Evolutionary conservation across 2,113 vertebrate species (phyloP).

Genomic region (Sphaerodactylus townsendi): DNA sequence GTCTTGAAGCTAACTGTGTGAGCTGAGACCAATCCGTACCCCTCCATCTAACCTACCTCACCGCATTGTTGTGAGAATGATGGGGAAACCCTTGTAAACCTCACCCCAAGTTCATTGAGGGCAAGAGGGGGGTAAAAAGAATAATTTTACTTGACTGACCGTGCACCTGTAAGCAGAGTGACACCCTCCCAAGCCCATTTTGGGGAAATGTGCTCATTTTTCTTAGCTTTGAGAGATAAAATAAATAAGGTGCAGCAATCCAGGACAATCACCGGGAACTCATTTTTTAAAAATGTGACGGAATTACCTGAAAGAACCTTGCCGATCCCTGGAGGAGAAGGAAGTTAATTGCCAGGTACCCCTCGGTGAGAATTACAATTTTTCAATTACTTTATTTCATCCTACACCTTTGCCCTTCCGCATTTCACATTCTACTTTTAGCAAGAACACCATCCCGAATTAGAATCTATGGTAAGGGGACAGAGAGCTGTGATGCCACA

Average conservation of each 20-base stretch:
- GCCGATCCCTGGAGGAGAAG: slow-evolving; percentile 5
- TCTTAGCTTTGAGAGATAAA: slow-evolving; percentile 54
- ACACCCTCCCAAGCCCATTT: no score
- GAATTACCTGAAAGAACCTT: not conserved
- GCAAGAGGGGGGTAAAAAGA: no score
- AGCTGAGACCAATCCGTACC: no score
- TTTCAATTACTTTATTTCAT: slow-evolving; percentile 29
- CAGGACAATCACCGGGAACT: slow-evolving; percentile 45
- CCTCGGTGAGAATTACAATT: slow-evolving; percentile 24
- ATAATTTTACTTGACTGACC: no score
- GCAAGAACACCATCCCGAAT: rapidly evolving
- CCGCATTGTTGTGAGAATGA: no score
- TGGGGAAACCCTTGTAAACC: no score
- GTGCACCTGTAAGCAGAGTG: no score
- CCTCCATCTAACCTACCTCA: no score
- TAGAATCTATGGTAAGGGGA: not conserved
- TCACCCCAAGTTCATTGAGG: no score
- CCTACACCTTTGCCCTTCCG: not conserved
- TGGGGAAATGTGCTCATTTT: slow-evolving; percentile 45
- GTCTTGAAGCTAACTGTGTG: no score
- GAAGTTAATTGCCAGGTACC: slow-evolving; percentile 38
- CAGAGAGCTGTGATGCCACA: no score
- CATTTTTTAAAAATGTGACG: not conserved
- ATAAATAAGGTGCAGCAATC: slow-evolving; percentile 50
- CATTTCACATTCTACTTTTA: not conserved